Evolutionary conservation across 2,113 vertebrate genomes (phyloP).

Genomic region (Carassius gibelio): DNA sequence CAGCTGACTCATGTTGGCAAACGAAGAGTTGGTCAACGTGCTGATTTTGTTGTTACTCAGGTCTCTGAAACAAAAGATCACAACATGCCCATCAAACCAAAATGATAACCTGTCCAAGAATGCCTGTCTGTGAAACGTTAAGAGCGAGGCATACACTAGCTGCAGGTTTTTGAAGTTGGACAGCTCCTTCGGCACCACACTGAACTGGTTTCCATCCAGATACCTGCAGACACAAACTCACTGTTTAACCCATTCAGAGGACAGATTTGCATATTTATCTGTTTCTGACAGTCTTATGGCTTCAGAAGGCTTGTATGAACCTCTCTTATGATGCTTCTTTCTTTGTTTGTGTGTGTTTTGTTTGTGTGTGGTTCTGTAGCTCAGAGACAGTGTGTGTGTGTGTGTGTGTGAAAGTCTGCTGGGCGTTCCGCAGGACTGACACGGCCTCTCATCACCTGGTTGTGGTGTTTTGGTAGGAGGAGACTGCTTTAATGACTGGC

Average conservation of each 20-base stretch:
- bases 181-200: slow-evolving; percentile 86
- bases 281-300: not conserved
- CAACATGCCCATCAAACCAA: not conserved
- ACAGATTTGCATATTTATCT: not conserved
- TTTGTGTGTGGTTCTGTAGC: no score
- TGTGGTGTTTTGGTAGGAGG: slow-evolving; percentile 21
- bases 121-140: not conserved
- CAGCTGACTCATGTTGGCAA: slow-evolving; percentile 98
- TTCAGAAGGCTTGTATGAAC: not conserved
- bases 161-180: slow-evolving; percentile 92
- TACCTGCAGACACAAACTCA: slow-evolving; percentile 78
- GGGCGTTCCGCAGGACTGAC: not conserved
- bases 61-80: slow-evolving; percentile 78
- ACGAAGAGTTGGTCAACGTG: slow-evolving; percentile 92
- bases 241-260: slow-evolving; percentile 4
- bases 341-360: not conserved
- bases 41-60: slow-evolving; percentile 98
- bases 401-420: not conserved
- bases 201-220: slow-evolving; percentile 95
- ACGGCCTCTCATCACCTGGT: not conserved
- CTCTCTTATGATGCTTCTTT: no score
- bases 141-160: slow-evolving; percentile 87
- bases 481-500: slow-evolving; percentile 66
- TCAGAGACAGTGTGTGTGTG: no score
- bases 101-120: not conserved